These are phyloP conservation scores for Drosophila melanogaster DNA, from an alignment of 1,140 invertebrate genomes.

Conservation along the genomic window Release_6_plus_ISO1_MT NT_037436.4:20418501-20419000, in stretches of 20 bases:
- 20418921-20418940: conserved; percentile 27
- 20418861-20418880: conserved; percentile 32
- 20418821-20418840: conserved; percentile 9
- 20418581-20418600: conserved; percentile 14
- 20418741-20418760: conserved; percentile 10
- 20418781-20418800: conserved; percentile 80
- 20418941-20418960: conserved; percentile 21
- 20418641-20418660: conserved; percentile 40
- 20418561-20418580: conserved; percentile 13
- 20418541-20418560: conserved; percentile 27
- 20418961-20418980: conserved; percentile 7
- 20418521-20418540: conserved; percentile 12
- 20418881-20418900: conserved; percentile 18
- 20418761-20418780: conserved; percentile 72
- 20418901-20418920: conserved; percentile 7
- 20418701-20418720: conserved; percentile 28
- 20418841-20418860: conserved; percentile 19
- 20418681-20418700: conserved; percentile 22
- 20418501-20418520: conserved; percentile 77
- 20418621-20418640: conserved; percentile 81
- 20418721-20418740: conserved; percentile 12
- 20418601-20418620: conserved; percentile 74
- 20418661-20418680: conserved; percentile 24
- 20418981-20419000: conserved; percentile 6
- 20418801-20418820: conserved; percentile 33